These are phyloP conservation scores for Acanthosepion lycidas DNA, from an alignment of 2,888 invertebrate species.

Conservation along the genomic window DNA sequence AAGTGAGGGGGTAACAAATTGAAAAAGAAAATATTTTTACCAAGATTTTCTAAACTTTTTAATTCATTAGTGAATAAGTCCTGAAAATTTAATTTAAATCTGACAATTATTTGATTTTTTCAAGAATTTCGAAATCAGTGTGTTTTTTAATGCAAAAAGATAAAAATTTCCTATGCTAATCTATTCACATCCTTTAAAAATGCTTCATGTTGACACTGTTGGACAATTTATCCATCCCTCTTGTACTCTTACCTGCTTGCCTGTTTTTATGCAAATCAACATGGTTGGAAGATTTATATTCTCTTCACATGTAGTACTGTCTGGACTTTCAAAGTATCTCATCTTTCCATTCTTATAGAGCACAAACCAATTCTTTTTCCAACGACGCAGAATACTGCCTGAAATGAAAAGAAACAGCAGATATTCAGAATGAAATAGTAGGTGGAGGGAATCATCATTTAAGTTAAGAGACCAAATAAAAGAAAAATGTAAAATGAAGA, in stretches of 20 bases:
- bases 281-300: slow-evolving; percentile 65
- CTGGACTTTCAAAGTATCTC: slow-evolving; percentile 70
- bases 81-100: too few species aligned
- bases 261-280: slow-evolving; percentile 64
- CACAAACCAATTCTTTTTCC: slow-evolving; percentile 74
- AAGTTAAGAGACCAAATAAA: neutral
- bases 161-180: too few species aligned
- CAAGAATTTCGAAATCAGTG: too few species aligned
- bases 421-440: neutral
- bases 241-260: slow-evolving; percentile 61
- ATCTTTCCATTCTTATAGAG: slow-evolving; percentile 70
- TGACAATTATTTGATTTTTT: too few species aligned
- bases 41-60: too few species aligned
- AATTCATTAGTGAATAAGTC: too few species aligned
- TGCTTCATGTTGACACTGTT: too few species aligned
- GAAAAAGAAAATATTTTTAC: too few species aligned
- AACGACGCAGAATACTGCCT: slow-evolving; percentile 71
- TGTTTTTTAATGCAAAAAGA: too few species aligned
- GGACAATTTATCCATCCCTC: too few species aligned
- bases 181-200: too few species aligned
- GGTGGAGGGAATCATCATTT: neutral
- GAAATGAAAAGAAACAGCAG: neutral
- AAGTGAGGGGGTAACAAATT: too few species aligned
- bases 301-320: slow-evolving; percentile 69
- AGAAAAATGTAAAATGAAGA: neutral